Base-by-base conservation (phyloP, 2,888 invertebrate genomes). In the Tetragonisca angustula region DNA sequence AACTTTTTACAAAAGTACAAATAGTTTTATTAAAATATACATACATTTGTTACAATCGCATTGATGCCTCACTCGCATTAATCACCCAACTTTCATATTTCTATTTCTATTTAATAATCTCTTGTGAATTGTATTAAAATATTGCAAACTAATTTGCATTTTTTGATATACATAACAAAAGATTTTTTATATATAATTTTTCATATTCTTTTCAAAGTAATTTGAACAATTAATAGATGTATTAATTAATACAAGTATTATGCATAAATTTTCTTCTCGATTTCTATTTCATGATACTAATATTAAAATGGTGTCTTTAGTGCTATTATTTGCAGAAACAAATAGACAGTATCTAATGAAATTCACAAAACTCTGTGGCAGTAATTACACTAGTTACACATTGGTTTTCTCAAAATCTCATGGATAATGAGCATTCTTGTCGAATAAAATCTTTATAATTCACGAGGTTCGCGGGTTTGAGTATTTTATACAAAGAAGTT, bases 11-110 rank as follows among this genome's bases (percentile, higher is more conserved):
- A 83, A 83, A 83, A 83, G 76, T 83, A 83, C 65, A 83, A 83
- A 83, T 83, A 83, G n/a, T 21, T 83, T 83, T 83, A 83, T 83
- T 83, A 71, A 65, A 83, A 83, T 64, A 83, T 76, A 82, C 71
- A 76, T 68, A 73, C 52, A 73, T 43, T n/a, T 72, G 68, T 83
- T 83, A 83, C 50, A 76, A 76, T 77, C 32, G 64, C 64, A 36
- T 61, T 54, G 32, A 72, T n/a, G 13, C 13, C n/a, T 4, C 24
- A 59, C 50, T 65, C 54, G 32, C 56, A 9, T 74, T 50, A 19
- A 65, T 72, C 17, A 62, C 15, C 27, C n/a, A 15, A 54, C 49
- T 61, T 81, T 17, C 13, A 43, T 43, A 43, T 43, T 43, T 43
- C 9, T 43, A 43, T 43, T 43, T 62, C 32, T 13, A 43, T 2